Conservation (phyloP, 2,888 invertebrate genomes). For the Dromius quadrimaculatus region DNA sequence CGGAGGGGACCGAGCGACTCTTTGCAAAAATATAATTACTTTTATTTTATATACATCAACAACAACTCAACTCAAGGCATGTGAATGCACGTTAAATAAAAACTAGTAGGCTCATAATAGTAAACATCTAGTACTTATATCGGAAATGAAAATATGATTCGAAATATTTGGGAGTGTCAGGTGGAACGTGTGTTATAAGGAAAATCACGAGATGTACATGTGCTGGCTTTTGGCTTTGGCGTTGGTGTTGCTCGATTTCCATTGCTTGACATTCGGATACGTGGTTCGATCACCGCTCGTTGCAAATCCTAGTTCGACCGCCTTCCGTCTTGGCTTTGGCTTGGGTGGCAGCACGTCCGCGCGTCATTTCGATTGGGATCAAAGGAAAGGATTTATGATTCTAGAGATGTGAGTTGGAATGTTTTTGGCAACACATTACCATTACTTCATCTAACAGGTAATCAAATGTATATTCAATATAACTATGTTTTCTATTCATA, state of each 20-base stretch:
- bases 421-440: conserved; percentile 18
- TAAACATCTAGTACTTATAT: conserved; percentile 36
- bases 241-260: conserved; percentile 27
- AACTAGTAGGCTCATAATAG: conserved; percentile 49
- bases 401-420: conserved; percentile 34
- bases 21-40: conserved; percentile 51
- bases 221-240: conserved; percentile 23
- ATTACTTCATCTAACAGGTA: background rate
- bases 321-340: conserved; percentile 21
- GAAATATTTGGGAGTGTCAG: conserved; percentile 30
- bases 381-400: conserved; percentile 21
- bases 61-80: conserved; percentile 50
- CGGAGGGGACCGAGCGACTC: conserved; percentile 49
- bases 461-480: background rate
- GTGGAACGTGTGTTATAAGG: conserved; percentile 43
- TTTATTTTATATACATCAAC: conserved; percentile 48
- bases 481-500: conserved; percentile 16
- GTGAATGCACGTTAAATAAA: conserved; percentile 53
- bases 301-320: background rate
- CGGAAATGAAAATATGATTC: conserved; percentile 33
- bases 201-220: conserved; percentile 17
- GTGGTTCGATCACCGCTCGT: conserved; percentile 6
- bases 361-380: conserved; percentile 10
- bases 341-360: conserved; percentile 19
- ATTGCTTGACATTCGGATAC: background rate